A percentile compares a stretch with the other conserved stretches of the same genome.
These are phyloP conservation scores for Gambelia wislizenii DNA, from an alignment of 2,797 vertebrate species.

Conservation along the genomic window DNA sequence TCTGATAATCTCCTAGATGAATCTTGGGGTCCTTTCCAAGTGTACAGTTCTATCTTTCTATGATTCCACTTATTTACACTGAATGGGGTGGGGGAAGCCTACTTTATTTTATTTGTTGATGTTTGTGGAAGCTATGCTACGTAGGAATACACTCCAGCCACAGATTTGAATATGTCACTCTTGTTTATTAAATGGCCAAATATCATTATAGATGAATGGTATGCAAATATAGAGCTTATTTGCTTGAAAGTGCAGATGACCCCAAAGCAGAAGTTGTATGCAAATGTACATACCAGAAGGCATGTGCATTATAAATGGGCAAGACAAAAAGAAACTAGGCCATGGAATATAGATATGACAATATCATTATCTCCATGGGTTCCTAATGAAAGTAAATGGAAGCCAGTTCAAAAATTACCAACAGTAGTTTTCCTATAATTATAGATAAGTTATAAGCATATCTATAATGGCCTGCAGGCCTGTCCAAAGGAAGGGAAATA, in stretches of 20 bases:
- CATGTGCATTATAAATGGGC: constrained; percentile 22
- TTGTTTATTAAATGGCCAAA: constrained; percentile 15
- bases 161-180: constrained; percentile 14
- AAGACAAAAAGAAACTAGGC: constrained; percentile 11
- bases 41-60: too few relatives aligned
- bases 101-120: not conserved
- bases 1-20: too few relatives aligned
- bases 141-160: not conserved
- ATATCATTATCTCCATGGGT: not conserved
- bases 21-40: too few relatives aligned
- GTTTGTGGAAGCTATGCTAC: not conserved
- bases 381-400: not conserved
- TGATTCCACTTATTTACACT: too few relatives aligned
- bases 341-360: not conserved
- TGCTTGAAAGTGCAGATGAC: constrained; percentile 12
- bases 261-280: constrained; percentile 15
- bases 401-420: not conserved
- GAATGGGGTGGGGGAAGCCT: too few relatives aligned
- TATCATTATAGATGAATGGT: not conserved
- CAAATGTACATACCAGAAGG: not conserved
- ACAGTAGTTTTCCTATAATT: not conserved
- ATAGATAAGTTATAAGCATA: not conserved
- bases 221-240: constrained; percentile 25
- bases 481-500: not conserved
- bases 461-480: not conserved